Evolutionary conservation across 1,140 invertebrate genomes (phyloP).

Genomic region (Tribolium castaneum): DNA sequence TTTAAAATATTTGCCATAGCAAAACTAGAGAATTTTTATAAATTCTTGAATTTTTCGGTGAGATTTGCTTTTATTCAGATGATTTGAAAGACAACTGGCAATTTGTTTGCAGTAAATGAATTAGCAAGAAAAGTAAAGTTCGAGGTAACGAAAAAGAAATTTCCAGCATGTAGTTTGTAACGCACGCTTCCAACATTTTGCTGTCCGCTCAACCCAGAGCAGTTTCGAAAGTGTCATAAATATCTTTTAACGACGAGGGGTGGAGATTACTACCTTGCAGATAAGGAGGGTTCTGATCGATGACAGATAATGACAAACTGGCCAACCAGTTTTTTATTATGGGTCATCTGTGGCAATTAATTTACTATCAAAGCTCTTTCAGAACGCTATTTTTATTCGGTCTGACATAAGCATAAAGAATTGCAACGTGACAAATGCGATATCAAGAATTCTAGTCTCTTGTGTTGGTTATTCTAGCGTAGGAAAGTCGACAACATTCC

Average conservation of each 20-base stretch:
- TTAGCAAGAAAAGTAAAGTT: background rate
- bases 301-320: background rate
- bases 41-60: too few species aligned
- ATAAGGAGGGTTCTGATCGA: background rate
- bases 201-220: background rate
- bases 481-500: too few species aligned
- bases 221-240: background rate
- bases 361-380: background rate
- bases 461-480: background rate
- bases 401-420: too few species aligned
- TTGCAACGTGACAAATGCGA: too few species aligned
- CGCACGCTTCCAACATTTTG: background rate
- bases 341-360: background rate
- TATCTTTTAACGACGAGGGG: background rate
- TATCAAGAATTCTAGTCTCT: background rate
- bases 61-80: too few species aligned
- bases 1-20: too few species aligned
- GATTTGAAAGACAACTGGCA: too few species aligned
- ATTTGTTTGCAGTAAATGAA: too few species aligned
- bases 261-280: background rate
- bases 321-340: background rate
- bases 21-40: too few species aligned
- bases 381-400: too few species aligned
- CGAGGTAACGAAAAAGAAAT: background rate
- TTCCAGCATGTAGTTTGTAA: background rate